Evolutionary conservation across 2,888 invertebrate species (phyloP), one percentile per base, ranked within the genome.

Genomic region (Zaprionus obscuricornis): DNA sequence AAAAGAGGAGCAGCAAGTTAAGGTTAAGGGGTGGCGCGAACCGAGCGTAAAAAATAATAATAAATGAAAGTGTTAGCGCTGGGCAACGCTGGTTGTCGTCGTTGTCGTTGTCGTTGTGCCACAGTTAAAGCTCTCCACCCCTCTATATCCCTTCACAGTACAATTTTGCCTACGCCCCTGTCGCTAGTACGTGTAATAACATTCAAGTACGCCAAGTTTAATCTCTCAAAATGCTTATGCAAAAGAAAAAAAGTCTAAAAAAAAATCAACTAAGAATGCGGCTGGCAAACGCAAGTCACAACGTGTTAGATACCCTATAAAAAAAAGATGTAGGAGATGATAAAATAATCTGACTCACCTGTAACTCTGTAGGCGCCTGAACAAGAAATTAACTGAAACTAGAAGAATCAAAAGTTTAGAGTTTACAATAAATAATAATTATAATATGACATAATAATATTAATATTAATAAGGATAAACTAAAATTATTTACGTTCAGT

Each of bases 121-220:
- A 33, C 45, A 10, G 47, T 27, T 20, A 31, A n/a, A 27, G 22
- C 24, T 8, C 14, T 10, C 24, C 3, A 2, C 7, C 24, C 4
- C 2, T 20, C 8, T 1, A 14, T 6, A 7, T 17, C n/a, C 7
- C 22, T 11, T 29, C 31, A n/a, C n/a, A n/a, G n/a, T n/a, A n/a
- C n/a, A n/a, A n/a, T n/a, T n/a, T n/a, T 17, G 33, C 34, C 40
- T 34, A 13, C 49, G 54, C 27, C 29, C 18, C 29, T 39, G 55
- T 46, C 46, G 52, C 55, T 66, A 63, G 57, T 64, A 84, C 82
- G 78, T 85, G 85, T 78, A 78, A 78, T 85, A 78, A 78, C 85
- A 78, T 78, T 78, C 78, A 78, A 78, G 78, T 82, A 78, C 82
- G 85, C 78, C 83, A 82, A 78, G 78, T 78, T 85, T 85, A 78